These are phyloP conservation scores for Suncus etruscus DNA, from an alignment of 2,113 vertebrate genomes.

Conservation along the genomic window DNA sequence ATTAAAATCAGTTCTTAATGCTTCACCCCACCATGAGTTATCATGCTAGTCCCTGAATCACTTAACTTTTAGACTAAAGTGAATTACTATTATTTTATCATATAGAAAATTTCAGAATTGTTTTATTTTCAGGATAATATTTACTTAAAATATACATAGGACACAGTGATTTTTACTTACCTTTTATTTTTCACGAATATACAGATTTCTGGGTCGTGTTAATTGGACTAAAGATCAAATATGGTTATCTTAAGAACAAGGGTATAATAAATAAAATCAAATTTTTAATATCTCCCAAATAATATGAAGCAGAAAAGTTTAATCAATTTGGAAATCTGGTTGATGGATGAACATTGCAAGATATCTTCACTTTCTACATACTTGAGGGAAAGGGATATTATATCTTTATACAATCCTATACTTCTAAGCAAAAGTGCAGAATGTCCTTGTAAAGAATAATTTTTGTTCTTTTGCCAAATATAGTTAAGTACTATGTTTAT, in stretches of 20 bases:
- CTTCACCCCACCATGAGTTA: too few species aligned
- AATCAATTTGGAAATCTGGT: constrained; percentile 45
- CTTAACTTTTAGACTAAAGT: constrained; percentile 75
- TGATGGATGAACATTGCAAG: not conserved
- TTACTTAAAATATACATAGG: not conserved
- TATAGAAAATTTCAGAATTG: constrained; percentile 54
- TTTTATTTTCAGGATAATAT: constrained; percentile 32
- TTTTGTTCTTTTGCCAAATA: constrained; percentile 70
- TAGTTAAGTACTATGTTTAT: constrained; percentile 77
- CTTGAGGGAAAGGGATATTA: constrained; percentile 1
- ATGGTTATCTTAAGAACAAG: not conserved
- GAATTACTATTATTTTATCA: constrained; percentile 48
- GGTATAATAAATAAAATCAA: not conserved
- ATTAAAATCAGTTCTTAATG: too few species aligned
- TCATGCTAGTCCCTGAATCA: too few species aligned
- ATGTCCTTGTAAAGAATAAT: constrained; percentile 70
- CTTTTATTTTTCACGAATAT: not conserved
- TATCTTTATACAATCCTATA: constrained; percentile 34
- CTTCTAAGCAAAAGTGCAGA: constrained; percentile 64
- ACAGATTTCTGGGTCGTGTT: too few species aligned
- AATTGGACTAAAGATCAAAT: constrained; percentile 12
- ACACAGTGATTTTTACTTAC: not conserved
- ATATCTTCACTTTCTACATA: constrained; percentile 27
- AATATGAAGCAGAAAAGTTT: not conserved
- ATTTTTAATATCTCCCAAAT: not conserved